These are phyloP conservation scores for Myotis vivesi DNA, from an alignment of 2,797 vertebrate genomes.

Conservation along the genomic window DNA sequence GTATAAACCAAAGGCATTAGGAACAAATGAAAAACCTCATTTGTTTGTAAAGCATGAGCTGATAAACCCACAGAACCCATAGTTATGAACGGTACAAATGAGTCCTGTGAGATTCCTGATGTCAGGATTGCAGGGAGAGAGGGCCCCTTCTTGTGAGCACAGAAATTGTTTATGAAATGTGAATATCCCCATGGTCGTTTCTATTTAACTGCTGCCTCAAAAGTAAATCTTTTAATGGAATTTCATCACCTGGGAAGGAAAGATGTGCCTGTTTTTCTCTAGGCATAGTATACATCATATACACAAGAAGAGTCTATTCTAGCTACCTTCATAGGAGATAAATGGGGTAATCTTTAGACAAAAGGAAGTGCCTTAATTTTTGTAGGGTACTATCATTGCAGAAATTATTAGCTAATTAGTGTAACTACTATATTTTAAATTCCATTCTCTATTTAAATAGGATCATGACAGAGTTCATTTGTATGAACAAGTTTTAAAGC, in stretches of 20 bases:
- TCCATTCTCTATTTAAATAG: constrained; percentile 67
- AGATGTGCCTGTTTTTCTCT: constrained; percentile 30
- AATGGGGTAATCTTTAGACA: not conserved
- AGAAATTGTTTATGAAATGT: constrained; percentile 73
- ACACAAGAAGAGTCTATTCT: not conserved
- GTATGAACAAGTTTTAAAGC: constrained; percentile 71
- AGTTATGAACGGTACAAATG: constrained; percentile 64
- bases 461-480: constrained; percentile 72
- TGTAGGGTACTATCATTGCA: constrained; percentile 22
- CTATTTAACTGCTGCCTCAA: constrained; percentile 61
- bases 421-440: constrained; percentile 55
- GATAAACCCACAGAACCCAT: constrained; percentile 64
- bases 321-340: not conserved
- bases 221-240: constrained; percentile 61
- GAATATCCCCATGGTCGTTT: constrained; percentile 45
- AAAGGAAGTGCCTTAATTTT: constrained; percentile 62
- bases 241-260: constrained; percentile 60
- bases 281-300: not conserved
- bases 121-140: constrained; percentile 26
- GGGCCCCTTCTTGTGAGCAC: constrained; percentile 35
- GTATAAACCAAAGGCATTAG: constrained; percentile 72
- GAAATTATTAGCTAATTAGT: constrained; percentile 59
- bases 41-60: constrained; percentile 70
- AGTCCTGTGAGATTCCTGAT: constrained; percentile 61
- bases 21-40: constrained; percentile 68